These are phyloP conservation scores for Sylvia borin DNA, from an alignment of 2,797 vertebrate species.

Conservation along the genomic window DNA sequence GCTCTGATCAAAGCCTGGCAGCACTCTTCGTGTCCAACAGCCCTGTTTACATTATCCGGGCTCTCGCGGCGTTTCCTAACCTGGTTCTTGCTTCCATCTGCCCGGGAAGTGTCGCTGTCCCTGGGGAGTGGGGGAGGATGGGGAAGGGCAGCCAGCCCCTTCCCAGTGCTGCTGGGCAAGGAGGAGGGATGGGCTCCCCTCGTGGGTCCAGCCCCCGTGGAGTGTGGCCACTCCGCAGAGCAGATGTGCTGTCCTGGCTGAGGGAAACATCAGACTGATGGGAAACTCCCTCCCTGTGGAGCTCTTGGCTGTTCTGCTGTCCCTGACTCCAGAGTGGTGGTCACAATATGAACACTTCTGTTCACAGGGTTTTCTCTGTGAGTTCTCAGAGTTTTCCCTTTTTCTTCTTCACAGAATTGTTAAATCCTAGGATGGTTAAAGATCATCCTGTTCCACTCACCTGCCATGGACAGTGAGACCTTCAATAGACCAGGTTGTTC, in stretches of 20 bases:
- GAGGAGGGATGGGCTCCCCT: not conserved
- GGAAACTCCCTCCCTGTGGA: not conserved
- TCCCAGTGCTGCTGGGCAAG: not conserved
- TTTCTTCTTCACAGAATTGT: not conserved
- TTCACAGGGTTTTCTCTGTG: not conserved
- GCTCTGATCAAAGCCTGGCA: constrained; percentile 32
- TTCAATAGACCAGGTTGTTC: not conserved
- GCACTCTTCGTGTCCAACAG: not conserved
- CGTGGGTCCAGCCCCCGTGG: rapidly evolving
- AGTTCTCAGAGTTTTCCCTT: not conserved
- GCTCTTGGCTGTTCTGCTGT: not conserved
- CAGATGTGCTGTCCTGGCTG: not conserved
- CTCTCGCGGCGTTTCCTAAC: not conserved
- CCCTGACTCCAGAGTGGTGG: not conserved
- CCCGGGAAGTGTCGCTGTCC: not conserved
- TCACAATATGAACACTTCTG: not conserved
- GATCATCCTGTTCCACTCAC: too few relatives aligned
- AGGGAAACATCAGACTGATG: not conserved
- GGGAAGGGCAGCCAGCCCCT: not conserved
- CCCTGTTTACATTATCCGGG: not conserved
- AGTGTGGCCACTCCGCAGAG: rapidly evolving
- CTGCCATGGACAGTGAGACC: not conserved
- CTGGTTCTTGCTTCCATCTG: not conserved
- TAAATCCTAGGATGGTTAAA: not conserved
- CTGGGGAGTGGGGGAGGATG: rapidly evolving